Base-by-base conservation (phyloP, 2,888 invertebrate species). In the Drosophila austrosaltans region DNA sequence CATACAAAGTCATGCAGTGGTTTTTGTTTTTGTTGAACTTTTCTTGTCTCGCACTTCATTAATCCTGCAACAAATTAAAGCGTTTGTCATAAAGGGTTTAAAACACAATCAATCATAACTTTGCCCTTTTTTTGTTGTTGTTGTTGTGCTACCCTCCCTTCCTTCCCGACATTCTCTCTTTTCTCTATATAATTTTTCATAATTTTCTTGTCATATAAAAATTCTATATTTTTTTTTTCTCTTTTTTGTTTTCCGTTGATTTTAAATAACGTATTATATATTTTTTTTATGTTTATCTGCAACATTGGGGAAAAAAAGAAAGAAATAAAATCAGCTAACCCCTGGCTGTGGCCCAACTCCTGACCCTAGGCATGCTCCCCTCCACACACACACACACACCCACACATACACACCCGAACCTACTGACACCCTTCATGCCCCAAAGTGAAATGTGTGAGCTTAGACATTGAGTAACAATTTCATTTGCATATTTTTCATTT, bases 401-500 rank as follows among this genome's bases (percentile, higher is more conserved):
- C 16, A 16, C 16, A 16, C 36, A 6, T 8, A 7, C 36, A 36
- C 7, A 36, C 36, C 6, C 39, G 12, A 7, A 40, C 40, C 36
- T 36, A 48, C 48, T 25, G 10, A 48, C 22, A 48, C 48, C 48
- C 48, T 48, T 48, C 48, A 48, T 25, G 48, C 61, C 60, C 60
- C 59, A 25, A 59, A 63, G 67, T 40, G 57, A 68, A 62, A 58
- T 53, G 68, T 70, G 69, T 68, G 36, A 53, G 72, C 72, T 70
- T 69, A 71, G 79, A 76, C 77, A 79, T 84, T 81, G 84, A 82
- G 84, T 79, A 84, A 85, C 83, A 84, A 84, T 80, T 84, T 84
- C 79, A 84, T 84, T 84, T 84, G 84, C 84, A 84, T 84, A 84
- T 84, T 86, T 84, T 78, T 80, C 83, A 85, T 84, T 85, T 85